Conservation (phyloP, 64 coral and sea anemone genomes). For the Actinia tenebrosa region DNA sequence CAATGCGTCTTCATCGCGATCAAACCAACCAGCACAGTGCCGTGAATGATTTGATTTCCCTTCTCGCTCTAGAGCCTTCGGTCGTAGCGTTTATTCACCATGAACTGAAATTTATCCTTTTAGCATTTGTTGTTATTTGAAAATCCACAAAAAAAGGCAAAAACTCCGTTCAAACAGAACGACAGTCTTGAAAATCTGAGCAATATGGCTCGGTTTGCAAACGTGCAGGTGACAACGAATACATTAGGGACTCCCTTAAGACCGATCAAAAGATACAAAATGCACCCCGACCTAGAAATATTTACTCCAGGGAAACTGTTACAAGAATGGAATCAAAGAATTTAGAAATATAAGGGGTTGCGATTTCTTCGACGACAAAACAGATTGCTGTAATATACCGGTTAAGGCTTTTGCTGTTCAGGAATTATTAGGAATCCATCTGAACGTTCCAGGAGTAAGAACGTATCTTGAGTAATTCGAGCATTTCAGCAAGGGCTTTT, state of each 20-base stretch:
- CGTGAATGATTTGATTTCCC: background rate
- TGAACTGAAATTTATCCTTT: background rate
- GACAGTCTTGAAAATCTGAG: constrained; percentile 1
- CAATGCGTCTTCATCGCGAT: background rate
- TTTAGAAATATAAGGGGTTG: background rate
- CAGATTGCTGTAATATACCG: background rate
- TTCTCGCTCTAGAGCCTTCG: background rate
- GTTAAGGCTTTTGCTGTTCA: background rate
- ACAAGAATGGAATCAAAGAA: background rate
- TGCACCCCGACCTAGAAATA: background rate
- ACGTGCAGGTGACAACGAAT: constrained; percentile 3
- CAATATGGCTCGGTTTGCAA: constrained; percentile 6
- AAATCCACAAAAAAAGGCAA: background rate
- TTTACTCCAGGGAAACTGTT: background rate
- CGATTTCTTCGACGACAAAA: background rate
- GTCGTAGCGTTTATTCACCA: background rate
- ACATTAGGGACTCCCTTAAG: constrained; percentile 3
- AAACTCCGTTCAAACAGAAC: background rate
- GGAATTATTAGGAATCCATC: background rate
- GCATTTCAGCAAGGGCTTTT: background rate
- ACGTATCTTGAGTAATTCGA: background rate
- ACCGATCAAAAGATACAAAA: constrained; percentile 9
- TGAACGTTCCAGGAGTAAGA: background rate
- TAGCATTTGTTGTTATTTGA: background rate
- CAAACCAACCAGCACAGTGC: background rate